Evolutionary conservation across 2,888 invertebrate genomes (phyloP).

Genomic region (Melieria crassipennis): DNA sequence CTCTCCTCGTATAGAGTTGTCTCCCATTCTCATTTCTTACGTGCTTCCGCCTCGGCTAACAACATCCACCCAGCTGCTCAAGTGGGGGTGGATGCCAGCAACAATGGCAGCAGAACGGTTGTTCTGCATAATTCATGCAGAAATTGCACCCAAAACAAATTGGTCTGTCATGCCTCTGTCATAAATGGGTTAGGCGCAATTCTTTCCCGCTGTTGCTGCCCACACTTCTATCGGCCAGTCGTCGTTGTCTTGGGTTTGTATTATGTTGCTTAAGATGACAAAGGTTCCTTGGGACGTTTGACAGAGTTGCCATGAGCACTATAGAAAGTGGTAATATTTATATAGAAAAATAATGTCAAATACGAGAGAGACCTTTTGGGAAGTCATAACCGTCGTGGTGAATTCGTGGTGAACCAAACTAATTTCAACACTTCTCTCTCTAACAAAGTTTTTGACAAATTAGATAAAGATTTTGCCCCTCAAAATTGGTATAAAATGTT

Average conservation of each 20-base stretch:
- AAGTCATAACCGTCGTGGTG: too few species aligned
- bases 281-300: background rate
- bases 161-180: conserved; percentile 33
- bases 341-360: too few species aligned
- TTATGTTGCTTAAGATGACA: conserved; percentile 28
- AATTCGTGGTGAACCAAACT: too few species aligned
- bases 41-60: background rate
- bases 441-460: too few species aligned
- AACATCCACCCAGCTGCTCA: background rate
- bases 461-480: too few species aligned
- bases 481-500: too few species aligned
- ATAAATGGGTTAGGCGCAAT: conserved; percentile 29
- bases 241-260: background rate
- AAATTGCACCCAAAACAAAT: conserved; percentile 32
- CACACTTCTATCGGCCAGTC: background rate
- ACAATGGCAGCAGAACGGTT: background rate
- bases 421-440: too few species aligned
- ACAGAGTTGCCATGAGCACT: background rate
- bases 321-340: too few species aligned
- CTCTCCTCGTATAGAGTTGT: too few species aligned
- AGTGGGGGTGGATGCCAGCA: too few species aligned
- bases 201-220: background rate
- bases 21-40: background rate
- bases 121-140: conserved; percentile 13
- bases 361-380: too few species aligned